phyloP scores from a whole-genome alignment of 2,888 invertebrate genomes.

The Nymphalis urticae region DNA sequence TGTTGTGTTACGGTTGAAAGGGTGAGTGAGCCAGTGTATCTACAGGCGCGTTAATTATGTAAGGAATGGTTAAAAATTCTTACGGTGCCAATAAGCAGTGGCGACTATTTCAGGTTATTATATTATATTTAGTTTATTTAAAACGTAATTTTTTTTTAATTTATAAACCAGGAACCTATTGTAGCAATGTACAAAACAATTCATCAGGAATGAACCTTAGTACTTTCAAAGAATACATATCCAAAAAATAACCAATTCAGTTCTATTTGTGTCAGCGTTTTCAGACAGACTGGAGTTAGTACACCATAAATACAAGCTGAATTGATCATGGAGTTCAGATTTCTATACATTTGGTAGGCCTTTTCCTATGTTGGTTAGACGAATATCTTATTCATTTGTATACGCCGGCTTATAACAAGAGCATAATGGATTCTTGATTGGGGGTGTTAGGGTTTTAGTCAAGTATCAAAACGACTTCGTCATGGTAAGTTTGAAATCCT shows the following conservation, averaged over 20 bases:
- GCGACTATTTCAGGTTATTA: too few species aligned
- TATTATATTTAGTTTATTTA: too few species aligned
- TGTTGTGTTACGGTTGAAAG: too few species aligned
- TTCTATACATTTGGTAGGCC: neutral
- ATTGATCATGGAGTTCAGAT: slow-evolving; percentile 1
- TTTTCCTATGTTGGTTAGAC: neutral
- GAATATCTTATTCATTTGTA: neutral
- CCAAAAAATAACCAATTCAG: slow-evolving; percentile 14
- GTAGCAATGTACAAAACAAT: neutral
- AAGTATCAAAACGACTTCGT: too few species aligned
- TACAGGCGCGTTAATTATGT: too few species aligned
- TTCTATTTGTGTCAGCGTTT: neutral
- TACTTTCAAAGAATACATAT: neutral
- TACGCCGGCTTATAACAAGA: too few species aligned
- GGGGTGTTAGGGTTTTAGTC: too few species aligned
- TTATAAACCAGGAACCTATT: neutral
- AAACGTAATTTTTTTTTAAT: neutral
- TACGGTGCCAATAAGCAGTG: too few species aligned
- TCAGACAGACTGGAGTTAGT: slow-evolving; percentile 17
- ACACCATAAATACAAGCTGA: slow-evolving; percentile 20
- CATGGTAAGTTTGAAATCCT: too few species aligned
- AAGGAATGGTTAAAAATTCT: too few species aligned
- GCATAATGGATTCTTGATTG: too few species aligned
- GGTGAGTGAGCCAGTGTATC: too few species aligned
- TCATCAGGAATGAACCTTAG: neutral